Evolutionary conservation across 92 coral and sea anemone species (phyloP).

Genomic region (Siderastrea siderea): DNA sequence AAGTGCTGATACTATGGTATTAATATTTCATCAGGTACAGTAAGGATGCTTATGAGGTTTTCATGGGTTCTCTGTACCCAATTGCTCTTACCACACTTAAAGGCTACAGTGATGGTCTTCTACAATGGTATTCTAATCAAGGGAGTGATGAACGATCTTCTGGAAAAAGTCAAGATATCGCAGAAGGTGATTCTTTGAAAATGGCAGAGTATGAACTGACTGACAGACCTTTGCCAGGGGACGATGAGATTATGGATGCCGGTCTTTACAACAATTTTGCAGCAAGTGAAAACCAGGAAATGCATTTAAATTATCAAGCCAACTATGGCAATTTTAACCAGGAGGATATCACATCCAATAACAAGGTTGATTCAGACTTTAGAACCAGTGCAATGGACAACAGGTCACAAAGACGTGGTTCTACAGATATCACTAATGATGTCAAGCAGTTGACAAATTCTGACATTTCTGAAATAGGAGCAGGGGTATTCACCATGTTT

Average conservation of each 20-base stretch:
- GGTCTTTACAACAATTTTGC: background rate
- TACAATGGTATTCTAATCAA: conserved; percentile 37
- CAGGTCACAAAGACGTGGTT: background rate
- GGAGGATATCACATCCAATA: background rate
- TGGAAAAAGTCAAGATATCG: background rate
- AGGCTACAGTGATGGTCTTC: conserved; percentile 46
- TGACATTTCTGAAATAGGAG: background rate
- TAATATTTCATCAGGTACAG: conserved; percentile 64
- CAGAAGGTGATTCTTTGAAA: background rate
- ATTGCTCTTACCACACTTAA: conserved; percentile 60
- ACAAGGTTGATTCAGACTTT: background rate
- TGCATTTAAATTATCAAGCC: background rate
- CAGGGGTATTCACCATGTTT: conserved; percentile 68
- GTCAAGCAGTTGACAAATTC: background rate
- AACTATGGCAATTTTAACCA: background rate
- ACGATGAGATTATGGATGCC: background rate
- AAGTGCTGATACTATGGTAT: background rate
- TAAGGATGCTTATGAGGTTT: conserved; percentile 77
- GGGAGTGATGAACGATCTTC: background rate
- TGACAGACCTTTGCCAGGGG: background rate
- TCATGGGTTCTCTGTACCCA: conserved; percentile 76
- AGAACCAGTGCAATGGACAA: too few relatives aligned
- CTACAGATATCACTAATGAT: background rate
- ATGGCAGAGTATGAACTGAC: background rate
- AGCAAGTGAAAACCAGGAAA: background rate